phyloP scores from a whole-genome alignment of 2,797 vertebrate genomes.

The Sparidentex hasta region DNA sequence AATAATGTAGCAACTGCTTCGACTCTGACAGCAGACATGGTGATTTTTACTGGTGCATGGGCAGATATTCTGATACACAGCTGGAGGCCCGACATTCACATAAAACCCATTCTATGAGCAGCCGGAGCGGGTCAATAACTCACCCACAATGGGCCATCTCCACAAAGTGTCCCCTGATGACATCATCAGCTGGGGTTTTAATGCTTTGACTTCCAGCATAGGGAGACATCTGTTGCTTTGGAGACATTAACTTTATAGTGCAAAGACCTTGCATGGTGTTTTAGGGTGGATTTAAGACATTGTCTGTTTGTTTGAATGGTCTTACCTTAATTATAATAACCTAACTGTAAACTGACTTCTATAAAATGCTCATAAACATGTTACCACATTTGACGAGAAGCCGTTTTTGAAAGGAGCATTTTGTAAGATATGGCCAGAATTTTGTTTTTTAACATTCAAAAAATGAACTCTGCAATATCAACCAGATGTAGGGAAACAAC shows the following conservation, averaged over 20 bases:
- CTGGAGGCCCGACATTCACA: constrained; percentile 68
- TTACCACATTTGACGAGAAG: too few species aligned
- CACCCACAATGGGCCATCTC: constrained; percentile 68
- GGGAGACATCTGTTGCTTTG: constrained; percentile 60
- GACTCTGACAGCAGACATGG: constrained; percentile 53
- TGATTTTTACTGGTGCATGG: constrained; percentile 54
- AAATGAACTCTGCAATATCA: too few species aligned
- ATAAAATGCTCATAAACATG: not conserved
- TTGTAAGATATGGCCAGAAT: too few species aligned
- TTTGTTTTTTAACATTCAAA: too few species aligned
- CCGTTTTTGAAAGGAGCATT: too few species aligned
- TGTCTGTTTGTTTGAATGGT: not conserved
- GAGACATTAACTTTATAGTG: constrained; percentile 48
- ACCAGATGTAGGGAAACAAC: too few species aligned
- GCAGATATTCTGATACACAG: constrained; percentile 62
- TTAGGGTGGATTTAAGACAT: constrained; percentile 5
- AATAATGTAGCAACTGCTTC: constrained; percentile 67
- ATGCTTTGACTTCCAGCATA: constrained; percentile 63
- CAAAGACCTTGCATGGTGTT: constrained; percentile 19
- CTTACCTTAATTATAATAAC: not conserved
- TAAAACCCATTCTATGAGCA: constrained; percentile 60
- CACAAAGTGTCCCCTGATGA: constrained; percentile 57
- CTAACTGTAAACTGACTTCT: not conserved
- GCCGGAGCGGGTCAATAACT: constrained; percentile 70
- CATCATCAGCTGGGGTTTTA: constrained; percentile 67